These are phyloP conservation scores for Trialeurodes vaporariorum DNA, from an alignment of 1,140 invertebrate species.

Conservation along the genomic window DNA sequence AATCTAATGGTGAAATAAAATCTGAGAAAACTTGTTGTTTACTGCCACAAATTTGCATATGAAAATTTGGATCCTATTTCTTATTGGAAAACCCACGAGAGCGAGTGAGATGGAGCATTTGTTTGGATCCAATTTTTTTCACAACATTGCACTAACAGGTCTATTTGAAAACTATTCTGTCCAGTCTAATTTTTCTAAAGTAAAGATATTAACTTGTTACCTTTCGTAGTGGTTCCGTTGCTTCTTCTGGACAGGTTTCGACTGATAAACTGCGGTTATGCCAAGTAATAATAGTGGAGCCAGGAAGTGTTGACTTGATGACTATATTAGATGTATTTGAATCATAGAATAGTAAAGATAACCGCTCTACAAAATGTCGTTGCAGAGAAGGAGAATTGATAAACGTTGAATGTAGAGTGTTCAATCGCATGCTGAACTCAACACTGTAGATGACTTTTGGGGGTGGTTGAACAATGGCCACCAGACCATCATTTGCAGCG, in stretches of 20 bases:
- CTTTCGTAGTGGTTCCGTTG: conserved; percentile 7
- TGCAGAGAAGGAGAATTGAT: conserved; percentile 51
- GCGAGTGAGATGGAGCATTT: too few species aligned
- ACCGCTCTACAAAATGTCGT: conserved; percentile 63
- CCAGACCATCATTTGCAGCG: conserved; percentile 61
- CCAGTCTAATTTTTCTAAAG: neutral
- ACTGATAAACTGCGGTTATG: conserved; percentile 47
- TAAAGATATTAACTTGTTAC: conserved; percentile 7
- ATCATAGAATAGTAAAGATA: conserved; percentile 64
- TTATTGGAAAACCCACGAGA: too few species aligned
- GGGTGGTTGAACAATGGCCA: conserved; percentile 54
- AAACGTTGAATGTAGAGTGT: conserved; percentile 57
- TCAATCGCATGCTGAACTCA: conserved; percentile 67
- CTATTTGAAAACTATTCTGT: too few species aligned
- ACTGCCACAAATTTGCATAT: too few species aligned
- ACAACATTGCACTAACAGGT: too few species aligned
- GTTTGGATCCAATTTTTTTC: too few species aligned
- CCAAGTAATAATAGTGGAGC: conserved; percentile 63
- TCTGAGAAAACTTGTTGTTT: too few species aligned
- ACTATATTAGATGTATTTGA: conserved; percentile 54
- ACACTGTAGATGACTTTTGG: conserved; percentile 44
- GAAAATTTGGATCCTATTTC: too few species aligned
- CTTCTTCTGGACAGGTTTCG: conserved; percentile 13
- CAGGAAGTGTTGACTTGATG: conserved; percentile 40
- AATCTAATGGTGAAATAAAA: too few species aligned